Percentiles rank a stretch among this genome's conserved stretches.
These are phyloP conservation scores for Sarcophaga rosellei DNA, from an alignment of 2,888 invertebrate genomes.

Conservation along the genomic window DNA sequence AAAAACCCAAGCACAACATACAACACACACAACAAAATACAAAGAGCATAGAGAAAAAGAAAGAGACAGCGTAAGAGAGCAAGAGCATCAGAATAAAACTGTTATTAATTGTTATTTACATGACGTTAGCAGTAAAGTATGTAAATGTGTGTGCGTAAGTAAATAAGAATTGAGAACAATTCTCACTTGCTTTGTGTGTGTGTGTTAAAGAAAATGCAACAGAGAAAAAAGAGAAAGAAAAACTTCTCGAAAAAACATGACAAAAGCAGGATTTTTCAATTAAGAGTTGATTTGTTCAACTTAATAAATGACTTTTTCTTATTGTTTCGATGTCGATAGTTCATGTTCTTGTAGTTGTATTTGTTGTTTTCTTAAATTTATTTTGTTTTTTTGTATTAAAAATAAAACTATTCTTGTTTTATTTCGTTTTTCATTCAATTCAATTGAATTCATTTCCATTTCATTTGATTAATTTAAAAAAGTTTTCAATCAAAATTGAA, in stretches of 20 bases:
- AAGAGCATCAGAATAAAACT: neutral
- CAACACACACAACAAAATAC: neutral
- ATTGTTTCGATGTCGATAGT: too few species aligned
- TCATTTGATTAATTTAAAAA: neutral
- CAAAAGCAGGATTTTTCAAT: conserved; percentile 62
- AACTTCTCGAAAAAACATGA: conserved; percentile 15
- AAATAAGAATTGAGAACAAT: conserved; percentile 5
- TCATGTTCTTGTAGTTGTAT: too few species aligned
- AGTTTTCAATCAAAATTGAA: neutral
- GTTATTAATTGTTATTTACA: conserved; percentile 55
- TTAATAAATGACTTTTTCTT: conserved; percentile 28
- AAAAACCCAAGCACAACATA: too few species aligned
- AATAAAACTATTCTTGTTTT: neutral
- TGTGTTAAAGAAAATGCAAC: neutral
- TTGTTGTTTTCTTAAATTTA: conserved; percentile 3
- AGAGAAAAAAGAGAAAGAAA: conserved; percentile 2
- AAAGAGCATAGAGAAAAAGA: neutral
- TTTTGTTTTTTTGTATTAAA: conserved; percentile 18
- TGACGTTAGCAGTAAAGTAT: conserved; percentile 29
- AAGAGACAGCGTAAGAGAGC: neutral
- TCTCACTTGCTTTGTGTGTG: conserved; percentile 15
- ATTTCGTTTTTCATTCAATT: conserved; percentile 4
- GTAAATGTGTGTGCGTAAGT: neutral
- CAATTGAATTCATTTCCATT: neutral
- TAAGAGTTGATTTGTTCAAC: conserved; percentile 53